These are phyloP conservation scores for Trichosurus vulpecula DNA, from an alignment of 2,797 vertebrate genomes.

Conservation along the genomic window DNA sequence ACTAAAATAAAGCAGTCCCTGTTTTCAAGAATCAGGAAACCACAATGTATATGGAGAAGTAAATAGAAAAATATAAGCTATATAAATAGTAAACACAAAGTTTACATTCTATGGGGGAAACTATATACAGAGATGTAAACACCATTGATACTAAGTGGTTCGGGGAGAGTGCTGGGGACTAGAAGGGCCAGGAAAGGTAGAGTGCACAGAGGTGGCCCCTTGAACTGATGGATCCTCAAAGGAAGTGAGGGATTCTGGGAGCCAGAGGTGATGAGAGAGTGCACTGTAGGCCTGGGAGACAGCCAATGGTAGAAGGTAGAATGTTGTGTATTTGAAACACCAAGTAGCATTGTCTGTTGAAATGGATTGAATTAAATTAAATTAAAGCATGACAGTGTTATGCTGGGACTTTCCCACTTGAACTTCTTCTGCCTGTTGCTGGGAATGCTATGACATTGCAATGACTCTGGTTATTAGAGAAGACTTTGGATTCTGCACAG, in stretches of 20 bases:
- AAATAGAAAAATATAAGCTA: not conserved
- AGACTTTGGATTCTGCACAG: not conserved
- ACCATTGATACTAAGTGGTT: not conserved
- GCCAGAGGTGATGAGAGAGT: not conserved
- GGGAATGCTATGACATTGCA: not conserved
- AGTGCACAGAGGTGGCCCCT: too few relatives aligned
- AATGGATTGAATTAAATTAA: not conserved
- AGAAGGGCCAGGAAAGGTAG: not conserved
- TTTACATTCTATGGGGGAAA: not conserved
- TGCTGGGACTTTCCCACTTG: not conserved
- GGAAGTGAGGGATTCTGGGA: not conserved
- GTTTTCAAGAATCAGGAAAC: not conserved
- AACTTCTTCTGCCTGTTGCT: not conserved
- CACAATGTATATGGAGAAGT: not conserved
- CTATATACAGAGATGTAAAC: not conserved
- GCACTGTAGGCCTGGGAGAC: not conserved
- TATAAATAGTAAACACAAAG: not conserved
- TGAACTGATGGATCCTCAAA: not conserved
- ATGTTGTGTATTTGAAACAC: not conserved
- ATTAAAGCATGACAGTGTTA: not conserved
- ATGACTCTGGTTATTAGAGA: not conserved
- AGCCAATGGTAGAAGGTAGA: not conserved
- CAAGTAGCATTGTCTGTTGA: not conserved
- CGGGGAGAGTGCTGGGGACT: not conserved
- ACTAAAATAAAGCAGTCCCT: not conserved